These are phyloP conservation scores for Xanthia icteritia DNA, from an alignment of 2,888 invertebrate species.

Conservation along the genomic window DNA sequence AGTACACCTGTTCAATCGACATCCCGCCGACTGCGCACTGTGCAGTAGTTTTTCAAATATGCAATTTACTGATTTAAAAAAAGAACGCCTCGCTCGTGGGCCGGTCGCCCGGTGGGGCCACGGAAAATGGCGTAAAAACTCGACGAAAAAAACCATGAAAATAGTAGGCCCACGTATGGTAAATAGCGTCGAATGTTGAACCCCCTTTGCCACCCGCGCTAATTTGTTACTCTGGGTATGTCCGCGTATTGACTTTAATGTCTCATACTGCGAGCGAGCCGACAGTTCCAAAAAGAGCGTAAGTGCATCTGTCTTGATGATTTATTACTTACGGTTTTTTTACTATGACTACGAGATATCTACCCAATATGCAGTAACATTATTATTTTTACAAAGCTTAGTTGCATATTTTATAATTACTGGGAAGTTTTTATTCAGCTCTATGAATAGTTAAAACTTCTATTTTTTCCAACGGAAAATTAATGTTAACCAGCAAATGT, in stretches of 20 bases:
- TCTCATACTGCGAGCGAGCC: constrained; percentile 38
- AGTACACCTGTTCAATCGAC: constrained; percentile 73
- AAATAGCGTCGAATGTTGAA: constrained; percentile 80
- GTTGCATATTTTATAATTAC: background rate
- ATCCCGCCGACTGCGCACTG: constrained; percentile 61
- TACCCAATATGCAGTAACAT: background rate
- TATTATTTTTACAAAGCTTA: background rate
- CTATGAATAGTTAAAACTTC: constrained; percentile 23
- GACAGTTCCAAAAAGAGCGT: constrained; percentile 10
- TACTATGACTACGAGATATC: background rate
- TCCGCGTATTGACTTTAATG: constrained; percentile 68
- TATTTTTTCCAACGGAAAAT: background rate
- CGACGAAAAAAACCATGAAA: constrained; percentile 82
- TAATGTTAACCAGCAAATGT: background rate
- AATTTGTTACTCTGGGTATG: constrained; percentile 76
- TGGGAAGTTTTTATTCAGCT: background rate
- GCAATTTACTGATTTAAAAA: constrained; percentile 90
- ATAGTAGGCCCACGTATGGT: constrained; percentile 85
- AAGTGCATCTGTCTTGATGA: constrained; percentile 17
- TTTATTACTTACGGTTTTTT: constrained; percentile 8
- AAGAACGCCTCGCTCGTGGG: constrained; percentile 75
- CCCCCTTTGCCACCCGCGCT: constrained; percentile 71
- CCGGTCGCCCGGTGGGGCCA: constrained; percentile 81
- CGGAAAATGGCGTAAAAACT: constrained; percentile 86
- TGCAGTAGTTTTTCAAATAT: constrained; percentile 89